Percentiles rank a stretch among this genome's conserved stretches.
Conservation (phyloP, 2,888 invertebrate genomes). For the Rhagophthalmus giganteus region DNA sequence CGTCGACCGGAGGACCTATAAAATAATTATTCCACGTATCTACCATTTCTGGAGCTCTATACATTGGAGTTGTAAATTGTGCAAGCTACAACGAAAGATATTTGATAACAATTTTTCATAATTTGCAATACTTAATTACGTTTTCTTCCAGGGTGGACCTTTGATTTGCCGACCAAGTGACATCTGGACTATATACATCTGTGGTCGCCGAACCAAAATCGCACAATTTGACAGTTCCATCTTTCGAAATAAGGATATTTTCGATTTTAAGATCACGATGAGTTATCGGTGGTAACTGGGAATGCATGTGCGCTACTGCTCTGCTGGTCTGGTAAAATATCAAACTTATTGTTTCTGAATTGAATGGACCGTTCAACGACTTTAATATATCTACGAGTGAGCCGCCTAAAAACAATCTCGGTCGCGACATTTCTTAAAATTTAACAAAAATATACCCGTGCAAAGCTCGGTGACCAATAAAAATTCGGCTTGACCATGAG, state of each 20-base stretch:
- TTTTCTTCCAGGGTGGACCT: conserved; percentile 91
- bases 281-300: conserved; percentile 84
- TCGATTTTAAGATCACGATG: conserved; percentile 97
- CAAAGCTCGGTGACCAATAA: conserved; percentile 91
- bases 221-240: conserved; percentile 89
- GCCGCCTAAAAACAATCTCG: conserved; percentile 58
- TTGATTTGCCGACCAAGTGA: conserved; percentile 90
- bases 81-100: conserved; percentile 60
- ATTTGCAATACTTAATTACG: conserved; percentile 58
- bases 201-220: conserved; percentile 96
- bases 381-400: conserved; percentile 69
- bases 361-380: conserved; percentile 63
- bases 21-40: conserved; percentile 96
- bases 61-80: conserved; percentile 88
- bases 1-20: conserved; percentile 87
- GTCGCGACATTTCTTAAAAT: neutral
- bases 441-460: conserved; percentile 61
- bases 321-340: conserved; percentile 90
- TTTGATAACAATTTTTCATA: neutral
- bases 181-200: conserved; percentile 78
- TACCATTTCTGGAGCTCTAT: conserved; percentile 97
- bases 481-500: conserved; percentile 86
- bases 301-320: conserved; percentile 93
- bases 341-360: conserved; percentile 71
- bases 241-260: conserved; percentile 85